Evolutionary conservation across 2,888 invertebrate species (phyloP), one percentile per base, ranked within the genome.

Genomic region (Augochlorella aurata): DNA sequence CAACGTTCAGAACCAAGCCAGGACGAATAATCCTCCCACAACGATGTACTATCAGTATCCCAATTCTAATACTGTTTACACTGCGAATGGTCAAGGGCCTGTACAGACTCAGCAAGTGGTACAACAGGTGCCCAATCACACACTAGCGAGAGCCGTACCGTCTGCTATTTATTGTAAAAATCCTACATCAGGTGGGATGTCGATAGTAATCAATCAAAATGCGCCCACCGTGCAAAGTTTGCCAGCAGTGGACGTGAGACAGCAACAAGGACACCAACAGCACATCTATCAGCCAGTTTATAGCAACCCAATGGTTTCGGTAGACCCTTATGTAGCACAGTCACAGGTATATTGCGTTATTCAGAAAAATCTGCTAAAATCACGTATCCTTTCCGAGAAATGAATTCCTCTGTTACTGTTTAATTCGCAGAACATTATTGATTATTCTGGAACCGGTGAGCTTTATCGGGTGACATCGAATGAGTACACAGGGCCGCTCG

Each of bases 201-300:
- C 74, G 1, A 71, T 81, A 47, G 71, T 79, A 3, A 79, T 79
- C 8, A 81, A 81, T 44, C 79, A 74, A 14, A 47, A 66, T 0
- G 2, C 74, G 14, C 50, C 66, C 7, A 5, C 18, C 14, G 12
- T 63, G 4, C 50, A 70, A 0, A 71, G 24, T 14, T 8, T 71
- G 9, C n/a, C 79, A 0, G 8, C 71, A 4, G 47, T 79, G 38
- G 65, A 50, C 1, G n/a, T 79, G 18, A 1, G 70, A 5, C 73
- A 73, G 14, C 79, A 69, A 45, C 65, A 69, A 29, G 5, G 7
- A 4, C 77, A 18, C 0, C 45, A 24, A 45, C 12, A 12, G 1
- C 68, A 10, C 47, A n/a, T 44, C 0, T 58, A 82, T 63, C 77
- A 75, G 18, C 54, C 63, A 14, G n/a, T 52, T 18, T 80, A 76